Percentiles rank a stretch among this genome's conserved stretches.
Evolutionary conservation across 2,888 invertebrate species (phyloP).

Genomic region (Blomia tropicalis): DNA sequence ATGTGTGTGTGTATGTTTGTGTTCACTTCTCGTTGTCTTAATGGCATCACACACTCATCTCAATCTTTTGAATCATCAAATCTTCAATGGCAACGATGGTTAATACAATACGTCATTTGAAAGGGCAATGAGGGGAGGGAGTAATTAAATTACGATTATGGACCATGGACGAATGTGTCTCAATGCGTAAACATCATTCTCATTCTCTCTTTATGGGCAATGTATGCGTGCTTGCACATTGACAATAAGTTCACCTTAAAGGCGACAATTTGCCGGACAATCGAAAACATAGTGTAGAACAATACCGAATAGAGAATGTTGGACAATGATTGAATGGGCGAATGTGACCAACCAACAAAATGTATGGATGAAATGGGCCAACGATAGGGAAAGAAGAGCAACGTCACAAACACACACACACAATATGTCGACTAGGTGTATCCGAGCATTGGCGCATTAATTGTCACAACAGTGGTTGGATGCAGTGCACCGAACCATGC

Average conservation of each 20-base stretch:
- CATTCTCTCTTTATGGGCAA: not conserved
- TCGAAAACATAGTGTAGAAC: not conserved
- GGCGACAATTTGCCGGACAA: slow-evolving; percentile 15
- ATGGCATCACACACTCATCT: too few relatives aligned
- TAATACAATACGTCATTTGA: too few relatives aligned
- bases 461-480: not conserved
- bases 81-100: too few relatives aligned
- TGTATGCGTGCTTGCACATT: slow-evolving; percentile 10
- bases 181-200: not conserved
- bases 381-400: too few relatives aligned
- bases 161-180: not conserved
- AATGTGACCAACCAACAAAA: too few relatives aligned
- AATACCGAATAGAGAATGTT: not conserved
- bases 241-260: not conserved
- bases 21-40: too few relatives aligned
- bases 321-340: too few relatives aligned
- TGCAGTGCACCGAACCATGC: not conserved
- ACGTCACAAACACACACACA: too few relatives aligned
- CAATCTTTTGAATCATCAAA: too few relatives aligned
- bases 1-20: too few relatives aligned
- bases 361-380: not conserved
- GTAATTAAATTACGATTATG: slow-evolving; percentile 10
- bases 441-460: not conserved
- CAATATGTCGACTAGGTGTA: not conserved
- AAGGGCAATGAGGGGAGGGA: too few relatives aligned